Evolutionary conservation across 2,113 vertebrate species (phyloP).

Genomic region (Esox niger): DNA sequence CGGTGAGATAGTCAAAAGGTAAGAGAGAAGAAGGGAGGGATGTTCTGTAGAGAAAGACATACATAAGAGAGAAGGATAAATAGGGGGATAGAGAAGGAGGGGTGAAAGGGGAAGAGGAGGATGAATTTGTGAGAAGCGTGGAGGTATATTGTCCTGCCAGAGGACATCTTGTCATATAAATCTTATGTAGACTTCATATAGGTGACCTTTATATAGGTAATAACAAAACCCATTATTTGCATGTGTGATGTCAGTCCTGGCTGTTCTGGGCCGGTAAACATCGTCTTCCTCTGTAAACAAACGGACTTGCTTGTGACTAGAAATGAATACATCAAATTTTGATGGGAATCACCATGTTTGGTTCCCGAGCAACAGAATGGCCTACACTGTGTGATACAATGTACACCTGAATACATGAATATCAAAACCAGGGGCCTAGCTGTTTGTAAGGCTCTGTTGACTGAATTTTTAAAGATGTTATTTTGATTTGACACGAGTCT

Average conservation of each 20-base stretch:
- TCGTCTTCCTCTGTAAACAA: constrained; percentile 72
- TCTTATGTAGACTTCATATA: too few species aligned
- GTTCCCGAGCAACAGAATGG: constrained; percentile 45
- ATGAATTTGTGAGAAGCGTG: constrained; percentile 5
- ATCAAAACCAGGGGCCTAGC: constrained; percentile 61
- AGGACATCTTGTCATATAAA: too few species aligned
- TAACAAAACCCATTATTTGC: constrained; percentile 56
- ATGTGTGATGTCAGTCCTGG: constrained; percentile 24
- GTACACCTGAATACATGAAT: constrained; percentile 75
- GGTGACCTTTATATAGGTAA: constrained; percentile 16
- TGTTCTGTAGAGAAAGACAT: neutral
- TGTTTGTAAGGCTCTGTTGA: constrained; percentile 65
- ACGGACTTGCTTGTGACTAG: constrained; percentile 57
- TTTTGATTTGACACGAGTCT: constrained; percentile 65
- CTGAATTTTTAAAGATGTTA: constrained; percentile 73
- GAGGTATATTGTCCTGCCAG: constrained; percentile 6
- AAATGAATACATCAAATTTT: constrained; percentile 73
- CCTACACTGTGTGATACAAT: constrained; percentile 65
- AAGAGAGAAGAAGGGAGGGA: neutral
- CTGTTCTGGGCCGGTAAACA: constrained; percentile 55
- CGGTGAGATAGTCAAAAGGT: constrained; percentile 20
- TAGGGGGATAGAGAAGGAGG: neutral
- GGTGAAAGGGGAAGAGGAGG: neutral
- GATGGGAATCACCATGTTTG: constrained; percentile 61
- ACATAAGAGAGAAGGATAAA: constrained; percentile 9